Percentiles rank a stretch among this genome's conserved stretches.
Evolutionary conservation across 2,113 vertebrate genomes (phyloP).

Genomic region (Orcinus orca): DNA sequence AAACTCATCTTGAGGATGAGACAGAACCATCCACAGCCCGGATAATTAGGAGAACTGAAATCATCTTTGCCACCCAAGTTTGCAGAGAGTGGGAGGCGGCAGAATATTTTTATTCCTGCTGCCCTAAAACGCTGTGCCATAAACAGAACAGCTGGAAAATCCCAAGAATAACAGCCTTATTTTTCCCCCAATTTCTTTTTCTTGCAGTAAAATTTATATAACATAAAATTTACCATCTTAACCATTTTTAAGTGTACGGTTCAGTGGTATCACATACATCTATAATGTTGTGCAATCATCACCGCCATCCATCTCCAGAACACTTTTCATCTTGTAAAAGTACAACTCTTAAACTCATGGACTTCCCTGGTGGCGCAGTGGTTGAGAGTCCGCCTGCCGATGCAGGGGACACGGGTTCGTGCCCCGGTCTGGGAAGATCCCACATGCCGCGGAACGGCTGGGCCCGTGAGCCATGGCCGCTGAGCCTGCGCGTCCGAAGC

Average conservation of each 20-base stretch:
- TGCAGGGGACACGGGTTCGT: too few species aligned
- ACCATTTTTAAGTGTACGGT: background rate
- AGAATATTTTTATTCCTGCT: constrained; percentile 66
- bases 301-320: background rate
- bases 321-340: background rate
- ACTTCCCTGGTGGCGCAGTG: too few species aligned
- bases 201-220: background rate
- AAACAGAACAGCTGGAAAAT: constrained; percentile 40
- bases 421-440: too few species aligned
- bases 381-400: too few species aligned
- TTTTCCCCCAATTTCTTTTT: background rate
- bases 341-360: background rate
- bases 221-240: background rate
- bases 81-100: constrained; percentile 49
- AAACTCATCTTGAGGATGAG: background rate
- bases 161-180: background rate
- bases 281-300: background rate
- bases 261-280: background rate
- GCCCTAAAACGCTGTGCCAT: constrained; percentile 47
- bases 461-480: too few species aligned
- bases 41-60: constrained; percentile 25
- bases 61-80: constrained; percentile 50
- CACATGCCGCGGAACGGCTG: too few species aligned
- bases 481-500: accelerated
- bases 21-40: background rate